Percentiles rank a stretch among this genome's conserved stretches.
These are phyloP conservation scores for Phainopepla nitens DNA, from an alignment of 2,113 vertebrate species.

Conservation along the genomic window DNA sequence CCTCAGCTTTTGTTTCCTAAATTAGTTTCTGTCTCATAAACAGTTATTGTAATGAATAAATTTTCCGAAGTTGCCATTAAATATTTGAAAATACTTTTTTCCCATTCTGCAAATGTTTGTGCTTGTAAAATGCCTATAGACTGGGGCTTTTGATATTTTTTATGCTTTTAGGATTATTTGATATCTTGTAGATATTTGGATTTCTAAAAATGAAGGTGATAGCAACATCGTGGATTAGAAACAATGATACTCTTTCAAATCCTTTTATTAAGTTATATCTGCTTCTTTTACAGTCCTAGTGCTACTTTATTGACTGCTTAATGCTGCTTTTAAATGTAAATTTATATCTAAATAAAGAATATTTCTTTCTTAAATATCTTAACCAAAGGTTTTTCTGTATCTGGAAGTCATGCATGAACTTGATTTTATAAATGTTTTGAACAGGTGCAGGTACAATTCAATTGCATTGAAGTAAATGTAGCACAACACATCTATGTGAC, in stretches of 20 bases:
- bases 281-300: background rate
- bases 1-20: background rate
- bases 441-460: slow-evolving; percentile 81
- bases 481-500: slow-evolving; percentile 76
- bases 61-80: background rate
- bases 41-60: background rate
- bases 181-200: background rate
- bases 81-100: background rate
- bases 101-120: background rate
- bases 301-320: background rate
- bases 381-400: background rate
- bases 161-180: background rate
- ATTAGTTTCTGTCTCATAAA: background rate
- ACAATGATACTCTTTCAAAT: background rate
- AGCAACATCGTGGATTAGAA: background rate
- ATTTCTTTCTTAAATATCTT: background rate
- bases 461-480: slow-evolving; percentile 75
- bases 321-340: background rate
- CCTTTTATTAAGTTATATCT: background rate
- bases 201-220: background rate
- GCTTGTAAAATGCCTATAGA: background rate
- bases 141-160: background rate
- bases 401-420: background rate
- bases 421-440: slow-evolving; percentile 22
- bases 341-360: background rate